Base-by-base conservation (phyloP, 2,888 invertebrate species). In the Aporophyla nigra region DNA sequence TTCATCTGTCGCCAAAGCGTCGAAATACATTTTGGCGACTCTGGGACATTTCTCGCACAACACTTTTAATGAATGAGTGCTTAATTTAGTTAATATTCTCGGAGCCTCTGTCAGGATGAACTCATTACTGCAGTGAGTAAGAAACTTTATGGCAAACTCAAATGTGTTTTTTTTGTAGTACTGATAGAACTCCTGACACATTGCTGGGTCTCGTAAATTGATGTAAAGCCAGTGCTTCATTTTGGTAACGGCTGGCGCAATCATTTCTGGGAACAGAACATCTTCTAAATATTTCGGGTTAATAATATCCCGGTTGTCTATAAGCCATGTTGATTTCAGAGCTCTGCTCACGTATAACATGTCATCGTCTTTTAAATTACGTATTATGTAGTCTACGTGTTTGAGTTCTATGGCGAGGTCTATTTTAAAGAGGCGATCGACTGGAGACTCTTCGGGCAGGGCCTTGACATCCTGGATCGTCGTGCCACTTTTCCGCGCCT, bases 261-360 rank as follows among this genome's bases (percentile, higher is more conserved):
- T 85, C 95, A 96, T 95, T 54, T 91, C 80, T 5, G 93, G 94
- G 71, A 92, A 95, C 10, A 95, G 81, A 1, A 81, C 75, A 3
- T 83, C 69, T 87, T 95, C 94, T 51, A 96, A 89, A 85, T 93
- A 86, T n/a, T 74, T 75, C 19, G 95, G 93, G 70, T 93, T 93
- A 5, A 95, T 90, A 9, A 95, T 88, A 14, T 92, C 77, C 27
- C 76, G 71, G 71, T 92, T 49, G 24, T 93, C 90, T 49, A 93
- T 58, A 2, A 96, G 87, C 95, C 95, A 95, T 24, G 75, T 84
- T 49, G 91, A 86, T 84, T 93, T 94, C 2, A 96, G 83, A 0
- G 94, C 93, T 89, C 91, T 92, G 80, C 92, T 93, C 0, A 95
- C 95, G 73, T 91, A 94, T 1, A 96, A 82, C 93, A 95, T 92